Evolutionary conservation across 1,140 invertebrate species (phyloP).

Genomic region (Orius laevigatus): DNA sequence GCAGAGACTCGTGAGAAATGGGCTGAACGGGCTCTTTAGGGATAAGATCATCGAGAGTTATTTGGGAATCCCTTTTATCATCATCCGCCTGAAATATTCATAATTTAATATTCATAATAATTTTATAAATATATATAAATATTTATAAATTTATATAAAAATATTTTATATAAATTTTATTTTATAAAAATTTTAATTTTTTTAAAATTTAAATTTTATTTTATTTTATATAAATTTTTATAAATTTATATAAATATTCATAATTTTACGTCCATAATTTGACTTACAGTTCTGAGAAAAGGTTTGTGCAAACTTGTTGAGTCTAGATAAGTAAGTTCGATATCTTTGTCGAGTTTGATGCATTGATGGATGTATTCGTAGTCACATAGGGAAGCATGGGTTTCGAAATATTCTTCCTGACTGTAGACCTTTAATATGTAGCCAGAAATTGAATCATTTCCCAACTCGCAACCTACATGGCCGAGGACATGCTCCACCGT

Average conservation of each 20-base stretch:
- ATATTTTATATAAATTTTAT: no score
- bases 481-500: constrained; percentile 74
- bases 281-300: constrained; percentile 41
- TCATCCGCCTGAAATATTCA: constrained; percentile 44
- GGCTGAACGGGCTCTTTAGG: constrained; percentile 52
- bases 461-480: constrained; percentile 68
- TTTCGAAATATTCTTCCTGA: constrained; percentile 60
- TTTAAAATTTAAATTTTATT: no score
- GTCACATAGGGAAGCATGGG: constrained; percentile 52
- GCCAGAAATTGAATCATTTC: constrained; percentile 42
- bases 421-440: constrained; percentile 51
- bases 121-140: no score
- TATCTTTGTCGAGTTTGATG: constrained; percentile 83
- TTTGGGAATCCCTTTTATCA: constrained; percentile 49
- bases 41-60: constrained; percentile 56
- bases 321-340: constrained; percentile 51
- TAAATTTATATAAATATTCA: no score
- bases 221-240: no score
- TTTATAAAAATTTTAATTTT: no score
- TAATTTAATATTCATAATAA: no score
- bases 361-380: constrained; percentile 82
- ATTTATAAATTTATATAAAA: no score
- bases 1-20: constrained; percentile 58
- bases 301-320: constrained; percentile 42
- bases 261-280: no score